Conservation (phyloP, 2,113 vertebrate genomes). For the Suricata suricatta region DNA sequence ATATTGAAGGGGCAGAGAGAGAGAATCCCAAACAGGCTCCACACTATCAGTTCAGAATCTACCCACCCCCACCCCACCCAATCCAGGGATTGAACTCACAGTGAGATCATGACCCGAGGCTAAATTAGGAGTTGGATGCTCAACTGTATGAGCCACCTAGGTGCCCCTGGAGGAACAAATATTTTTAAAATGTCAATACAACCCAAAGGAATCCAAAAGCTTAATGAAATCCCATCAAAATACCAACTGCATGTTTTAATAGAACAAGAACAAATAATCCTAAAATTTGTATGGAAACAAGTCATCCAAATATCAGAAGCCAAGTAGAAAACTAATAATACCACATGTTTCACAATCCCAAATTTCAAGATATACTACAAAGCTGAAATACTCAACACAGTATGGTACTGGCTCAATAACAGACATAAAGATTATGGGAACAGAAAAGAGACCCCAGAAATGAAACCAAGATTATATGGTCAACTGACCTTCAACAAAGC, state of each 20-base stretch:
- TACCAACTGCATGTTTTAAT: not conserved
- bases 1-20: no score
- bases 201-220: not conserved
- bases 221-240: not conserved
- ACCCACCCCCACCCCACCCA: no score
- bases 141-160: no score
- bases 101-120: no score
- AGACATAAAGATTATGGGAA: not conserved
- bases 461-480: no score
- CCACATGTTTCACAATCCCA: not conserved
- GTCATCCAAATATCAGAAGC: not conserved
- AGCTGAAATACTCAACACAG: not conserved
- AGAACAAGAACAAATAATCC: not conserved
- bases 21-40: no score
- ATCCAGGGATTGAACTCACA: no score
- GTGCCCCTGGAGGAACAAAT: no score
- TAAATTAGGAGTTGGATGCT: no score
- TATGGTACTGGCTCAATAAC: not conserved
- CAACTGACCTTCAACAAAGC: no score
- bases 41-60: no score
- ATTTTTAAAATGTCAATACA: not conserved
- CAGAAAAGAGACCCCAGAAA: not conserved
- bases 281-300: not conserved
- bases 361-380: not conserved
- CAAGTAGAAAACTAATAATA: not conserved